phyloP scores from a whole-genome alignment of 2,113 vertebrate species.

The Cyrtonyx montezumae region DNA sequence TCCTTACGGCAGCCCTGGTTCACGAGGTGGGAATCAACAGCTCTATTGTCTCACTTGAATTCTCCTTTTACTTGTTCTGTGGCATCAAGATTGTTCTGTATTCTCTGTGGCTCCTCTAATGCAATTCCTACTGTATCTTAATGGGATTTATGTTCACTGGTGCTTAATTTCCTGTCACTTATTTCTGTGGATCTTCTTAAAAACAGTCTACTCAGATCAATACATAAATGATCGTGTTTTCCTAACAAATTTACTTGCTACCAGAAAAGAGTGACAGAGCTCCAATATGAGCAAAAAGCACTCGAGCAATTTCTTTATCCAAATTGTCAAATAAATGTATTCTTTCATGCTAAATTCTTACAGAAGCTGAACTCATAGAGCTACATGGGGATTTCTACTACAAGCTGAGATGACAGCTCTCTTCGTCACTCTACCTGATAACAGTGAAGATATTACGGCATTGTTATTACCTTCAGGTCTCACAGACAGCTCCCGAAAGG shows the following conservation, averaged over 20 bases:
- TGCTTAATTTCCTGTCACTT: not conserved
- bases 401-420: not conserved
- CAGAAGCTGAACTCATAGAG: not conserved
- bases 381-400: not conserved
- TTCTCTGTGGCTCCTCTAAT: not conserved
- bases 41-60: not conserved
- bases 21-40: not conserved
- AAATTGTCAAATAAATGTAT: not conserved
- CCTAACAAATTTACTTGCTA: not conserved
- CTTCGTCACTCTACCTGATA: not conserved
- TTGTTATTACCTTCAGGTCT: not conserved
- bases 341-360: not conserved
- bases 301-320: not conserved
- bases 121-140: not conserved
- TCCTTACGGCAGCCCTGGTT: not conserved
- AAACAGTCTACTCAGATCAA: not conserved
- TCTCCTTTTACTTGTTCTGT: not conserved
- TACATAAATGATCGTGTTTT: not conserved
- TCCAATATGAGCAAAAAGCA: not conserved
- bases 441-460: not conserved
- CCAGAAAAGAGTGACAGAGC: not conserved
- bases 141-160: constrained; percentile 21
- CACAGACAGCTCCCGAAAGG: not conserved
- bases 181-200: not conserved
- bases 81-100: not conserved